These are phyloP conservation scores for Leptogaster cylindrica DNA, from an alignment of 2,888 invertebrate species.

Conservation along the genomic window DNA sequence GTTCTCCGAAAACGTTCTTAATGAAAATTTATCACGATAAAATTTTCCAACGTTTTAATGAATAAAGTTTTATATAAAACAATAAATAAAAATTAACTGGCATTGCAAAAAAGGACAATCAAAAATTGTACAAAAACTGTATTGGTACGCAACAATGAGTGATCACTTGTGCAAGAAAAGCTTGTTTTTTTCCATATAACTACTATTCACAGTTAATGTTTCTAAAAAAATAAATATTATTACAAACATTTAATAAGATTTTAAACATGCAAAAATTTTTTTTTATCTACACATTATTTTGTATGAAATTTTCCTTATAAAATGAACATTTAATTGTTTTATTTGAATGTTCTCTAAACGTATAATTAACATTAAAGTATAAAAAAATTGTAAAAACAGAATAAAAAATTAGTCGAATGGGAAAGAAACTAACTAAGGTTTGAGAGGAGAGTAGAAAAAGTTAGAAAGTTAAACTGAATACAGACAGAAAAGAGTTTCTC, in stretches of 20 bases:
- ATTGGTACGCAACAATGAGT: constrained; percentile 11
- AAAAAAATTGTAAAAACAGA: constrained; percentile 40
- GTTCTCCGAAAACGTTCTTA: no score
- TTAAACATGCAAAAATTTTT: constrained; percentile 14
- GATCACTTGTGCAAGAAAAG: constrained; percentile 3
- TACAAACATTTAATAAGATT: constrained; percentile 14
- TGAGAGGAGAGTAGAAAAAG: constrained; percentile 24
- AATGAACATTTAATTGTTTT: constrained; percentile 17
- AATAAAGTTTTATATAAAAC: not conserved
- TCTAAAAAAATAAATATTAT: constrained; percentile 21
- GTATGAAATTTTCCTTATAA: constrained; percentile 10
- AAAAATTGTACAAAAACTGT: not conserved
- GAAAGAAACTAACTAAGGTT: constrained; percentile 41
- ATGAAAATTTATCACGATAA: not conserved
- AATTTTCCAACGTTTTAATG: not conserved
- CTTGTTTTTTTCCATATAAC: constrained; percentile 1
- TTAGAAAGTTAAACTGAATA: constrained; percentile 41
- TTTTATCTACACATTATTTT: constrained; percentile 9
- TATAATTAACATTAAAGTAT: constrained; percentile 31
- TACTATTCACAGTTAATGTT: not conserved
- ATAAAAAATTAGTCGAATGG: constrained; percentile 35
- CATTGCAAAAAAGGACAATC: not conserved
- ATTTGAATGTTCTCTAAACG: not conserved
- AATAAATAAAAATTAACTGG: not conserved
- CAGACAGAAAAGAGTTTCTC: constrained; percentile 9